Evolutionary conservation across 2,888 invertebrate genomes (phyloP).

Genomic region (Drosophila pseudotakahashii): DNA sequence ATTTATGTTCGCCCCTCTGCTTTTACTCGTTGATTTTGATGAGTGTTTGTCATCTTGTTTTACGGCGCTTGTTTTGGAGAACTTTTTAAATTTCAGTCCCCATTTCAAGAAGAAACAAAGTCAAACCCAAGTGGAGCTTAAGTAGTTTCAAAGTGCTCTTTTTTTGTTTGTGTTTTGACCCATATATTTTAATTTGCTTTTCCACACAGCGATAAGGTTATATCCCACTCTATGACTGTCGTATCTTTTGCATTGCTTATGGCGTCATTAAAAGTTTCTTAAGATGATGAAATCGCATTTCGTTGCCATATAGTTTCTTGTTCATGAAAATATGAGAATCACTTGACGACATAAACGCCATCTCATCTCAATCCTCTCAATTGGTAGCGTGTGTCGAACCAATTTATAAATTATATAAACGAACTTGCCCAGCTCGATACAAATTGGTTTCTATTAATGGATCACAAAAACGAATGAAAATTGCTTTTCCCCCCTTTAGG

Average conservation of each 20-base stretch:
- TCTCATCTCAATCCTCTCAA: slow-evolving; percentile 27
- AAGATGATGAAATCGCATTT: slow-evolving; percentile 18
- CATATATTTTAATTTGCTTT: slow-evolving; percentile 17
- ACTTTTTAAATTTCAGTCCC: not conserved
- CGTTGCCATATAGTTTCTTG: not conserved
- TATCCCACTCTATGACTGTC: slow-evolving; percentile 2
- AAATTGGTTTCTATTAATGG: slow-evolving; percentile 73
- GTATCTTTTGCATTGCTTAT: not conserved
- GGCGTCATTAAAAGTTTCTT: slow-evolving; percentile 14
- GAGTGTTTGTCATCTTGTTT: slow-evolving; percentile 15
- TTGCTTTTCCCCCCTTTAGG: slow-evolving; percentile 38
- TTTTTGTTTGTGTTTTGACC: slow-evolving; percentile 24
- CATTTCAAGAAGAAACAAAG: not conserved
- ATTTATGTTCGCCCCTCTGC: slow-evolving; percentile 62
- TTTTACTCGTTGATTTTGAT: slow-evolving; percentile 33
- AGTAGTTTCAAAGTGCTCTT: slow-evolving; percentile 20
- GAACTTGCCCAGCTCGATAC: slow-evolving; percentile 13
- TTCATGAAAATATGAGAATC: not conserved
- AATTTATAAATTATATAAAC: slow-evolving; percentile 12
- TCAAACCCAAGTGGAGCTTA: slow-evolving; percentile 28
- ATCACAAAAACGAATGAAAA: slow-evolving; percentile 55
- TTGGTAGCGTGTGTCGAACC: slow-evolving; percentile 32
- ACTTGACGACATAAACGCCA: not conserved
- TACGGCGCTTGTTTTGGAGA: not conserved
- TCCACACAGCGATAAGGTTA: slow-evolving; percentile 19